Base-by-base conservation (phyloP, 2,797 vertebrate species). In the Lateolabrax maculatus region DNA sequence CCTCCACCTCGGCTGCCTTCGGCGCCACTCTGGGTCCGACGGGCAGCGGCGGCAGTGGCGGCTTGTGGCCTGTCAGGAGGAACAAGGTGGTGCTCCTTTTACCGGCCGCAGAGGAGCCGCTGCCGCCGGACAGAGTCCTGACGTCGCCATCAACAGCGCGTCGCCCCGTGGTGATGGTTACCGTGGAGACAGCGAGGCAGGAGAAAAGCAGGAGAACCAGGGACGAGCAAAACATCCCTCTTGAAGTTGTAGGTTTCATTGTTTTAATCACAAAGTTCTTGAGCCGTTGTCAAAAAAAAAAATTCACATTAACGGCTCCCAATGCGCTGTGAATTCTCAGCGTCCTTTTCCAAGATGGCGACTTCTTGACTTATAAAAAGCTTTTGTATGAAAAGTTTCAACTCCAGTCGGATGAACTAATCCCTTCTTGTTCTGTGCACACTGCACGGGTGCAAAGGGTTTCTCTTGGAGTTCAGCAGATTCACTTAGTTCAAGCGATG, bases 1-100 rank as follows among this genome's bases (percentile, higher is more conserved):
- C 93, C 76, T 89, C 93, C 82, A 93, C 77, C 79, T 94, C 93
- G 0, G 93, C 93, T 0, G 67, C 79, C 74, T 95, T 95, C 0
- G 78, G 89, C 2, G 85, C 84, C 48, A 76, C 87, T 58, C 90
- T 92, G 41, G 91, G 83, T 39, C 93, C 90, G 25, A 78, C 64
- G 3, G 89, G 63, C 13, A 23, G 81, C 64, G 82, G 91, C 5
- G 81, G 86, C 60, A 52, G 84, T 9, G 41, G 88, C 9, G 85
- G 88, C 83, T 92, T 82, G 80, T 82, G 89, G 67, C 89, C 92
- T 0, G 92, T 93, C 74, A 92, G 92, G 48, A 92, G 91, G 73
- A 89, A 86, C 81, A 93, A 71, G 56, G 90, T 60, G 71, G 68
- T 58, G 82, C 87, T 84, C 9, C 29, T 57, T 66, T 83, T 88